A percentile compares a stretch with the other conserved stretches of the same genome.
Conservation (phyloP, 1,140 invertebrate genomes). For the Drosophila ohnishii region DNA sequence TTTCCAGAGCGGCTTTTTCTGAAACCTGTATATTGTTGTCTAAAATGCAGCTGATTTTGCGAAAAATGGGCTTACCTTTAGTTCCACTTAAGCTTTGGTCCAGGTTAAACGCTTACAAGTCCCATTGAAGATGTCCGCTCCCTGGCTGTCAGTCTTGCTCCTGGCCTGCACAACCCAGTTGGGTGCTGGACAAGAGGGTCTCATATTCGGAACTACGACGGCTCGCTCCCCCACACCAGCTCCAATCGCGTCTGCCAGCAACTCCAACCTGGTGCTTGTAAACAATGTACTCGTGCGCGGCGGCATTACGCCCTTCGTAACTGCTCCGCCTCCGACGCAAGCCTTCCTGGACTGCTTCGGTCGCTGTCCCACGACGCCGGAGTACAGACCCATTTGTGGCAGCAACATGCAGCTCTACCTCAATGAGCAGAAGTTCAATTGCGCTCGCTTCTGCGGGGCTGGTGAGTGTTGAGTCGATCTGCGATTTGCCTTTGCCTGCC, state of each 20-base stretch:
- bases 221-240: not conserved
- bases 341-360: conserved; percentile 81
- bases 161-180: conserved; percentile 8
- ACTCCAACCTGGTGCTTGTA: conserved; percentile 58
- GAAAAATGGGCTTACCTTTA: not conserved
- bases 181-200: conserved; percentile 22
- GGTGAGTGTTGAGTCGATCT: conserved; percentile 74
- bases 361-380: conserved; percentile 84
- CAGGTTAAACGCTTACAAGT: conserved; percentile 9
- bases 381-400: conserved; percentile 90
- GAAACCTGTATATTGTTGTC: conserved; percentile 29
- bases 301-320: conserved; percentile 58
- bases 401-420: conserved; percentile 86
- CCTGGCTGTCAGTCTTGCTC: conserved; percentile 1
- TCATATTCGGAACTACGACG: conserved; percentile 42
- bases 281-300: conserved; percentile 59
- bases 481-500: not conserved
- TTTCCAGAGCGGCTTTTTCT: conserved; percentile 21
- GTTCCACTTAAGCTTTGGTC: conserved; percentile 5
- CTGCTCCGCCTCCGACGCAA: conserved; percentile 57
- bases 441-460: conserved; percentile 85
- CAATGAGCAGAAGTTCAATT: conserved; percentile 86
- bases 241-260: not conserved
- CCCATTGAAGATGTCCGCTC: conserved; percentile 19
- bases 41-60: conserved; percentile 13